Evolutionary conservation across 2,888 invertebrate genomes (phyloP).

Genomic region (Flexamia atlantica): DNA sequence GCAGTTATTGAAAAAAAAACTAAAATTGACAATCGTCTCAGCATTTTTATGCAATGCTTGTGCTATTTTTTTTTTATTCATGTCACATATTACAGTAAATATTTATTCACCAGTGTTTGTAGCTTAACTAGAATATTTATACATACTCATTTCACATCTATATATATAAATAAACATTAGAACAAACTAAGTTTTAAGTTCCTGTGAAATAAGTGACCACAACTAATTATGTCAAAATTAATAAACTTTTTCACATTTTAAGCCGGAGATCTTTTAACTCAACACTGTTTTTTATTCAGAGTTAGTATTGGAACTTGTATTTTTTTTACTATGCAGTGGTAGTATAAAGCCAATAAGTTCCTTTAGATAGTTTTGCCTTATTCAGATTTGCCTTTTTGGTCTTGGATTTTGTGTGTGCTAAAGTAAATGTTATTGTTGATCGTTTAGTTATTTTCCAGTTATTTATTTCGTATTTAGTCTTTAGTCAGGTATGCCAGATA

Average conservation of each 20-base stretch:
- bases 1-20: slow-evolving; percentile 37
- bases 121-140: slow-evolving; percentile 8
- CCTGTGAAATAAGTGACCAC: slow-evolving; percentile 27
- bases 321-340: slow-evolving; percentile 6
- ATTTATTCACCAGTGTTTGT: slow-evolving; percentile 24
- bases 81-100: not conserved
- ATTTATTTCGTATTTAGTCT: not conserved
- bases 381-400: slow-evolving; percentile 68
- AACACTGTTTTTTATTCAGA: not conserved
- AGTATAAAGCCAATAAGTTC: slow-evolving; percentile 63
- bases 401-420: slow-evolving; percentile 51
- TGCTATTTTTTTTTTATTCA: slow-evolving; percentile 8
- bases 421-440: slow-evolving; percentile 36
- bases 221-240: not conserved
- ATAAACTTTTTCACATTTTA: not conserved
- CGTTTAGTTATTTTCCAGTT: slow-evolving; percentile 14
- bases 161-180: slow-evolving; percentile 2
- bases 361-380: slow-evolving; percentile 69
- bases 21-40: slow-evolving; percentile 61
- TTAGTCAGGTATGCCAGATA: slow-evolving; percentile 41
- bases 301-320: slow-evolving; percentile 24
- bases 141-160: not conserved
- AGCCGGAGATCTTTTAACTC: not conserved
- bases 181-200: slow-evolving; percentile 29
- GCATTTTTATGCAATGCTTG: slow-evolving; percentile 29